Percentiles rank a stretch among this genome's conserved stretches.
These are phyloP conservation scores for Parthenolecanium corni DNA, from an alignment of 2,888 invertebrate species.

Conservation along the genomic window DNA sequence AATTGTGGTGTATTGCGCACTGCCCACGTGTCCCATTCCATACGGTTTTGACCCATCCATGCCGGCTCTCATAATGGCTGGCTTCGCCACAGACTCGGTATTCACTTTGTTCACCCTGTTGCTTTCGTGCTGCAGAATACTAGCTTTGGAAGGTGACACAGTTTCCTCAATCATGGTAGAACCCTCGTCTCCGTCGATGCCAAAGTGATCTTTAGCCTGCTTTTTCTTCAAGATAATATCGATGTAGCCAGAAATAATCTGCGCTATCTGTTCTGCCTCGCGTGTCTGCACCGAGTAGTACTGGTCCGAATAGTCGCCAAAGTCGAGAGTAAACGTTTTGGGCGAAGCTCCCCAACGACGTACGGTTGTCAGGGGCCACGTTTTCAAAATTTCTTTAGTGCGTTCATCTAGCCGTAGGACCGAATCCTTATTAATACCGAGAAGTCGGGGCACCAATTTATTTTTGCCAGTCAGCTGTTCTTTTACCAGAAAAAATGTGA, in stretches of 20 bases:
- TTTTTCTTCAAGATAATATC: slow-evolving; percentile 97
- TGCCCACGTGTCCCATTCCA: slow-evolving; percentile 76
- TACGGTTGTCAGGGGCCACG: slow-evolving; percentile 96
- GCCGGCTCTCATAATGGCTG: slow-evolving; percentile 78
- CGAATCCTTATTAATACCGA: slow-evolving; percentile 97
- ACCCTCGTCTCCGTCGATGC: slow-evolving; percentile 96
- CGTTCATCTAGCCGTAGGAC: slow-evolving; percentile 96
- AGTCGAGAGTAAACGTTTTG: slow-evolving; percentile 96
- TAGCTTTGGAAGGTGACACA: slow-evolving; percentile 89
- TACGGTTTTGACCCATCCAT: slow-evolving; percentile 78
- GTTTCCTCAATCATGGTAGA: slow-evolving; percentile 97
- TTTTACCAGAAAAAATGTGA: slow-evolving; percentile 98
- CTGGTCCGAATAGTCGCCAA: slow-evolving; percentile 96
- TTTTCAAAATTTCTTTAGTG: slow-evolving; percentile 93
- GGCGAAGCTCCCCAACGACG: slow-evolving; percentile 97
- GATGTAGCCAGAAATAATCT: slow-evolving; percentile 96
- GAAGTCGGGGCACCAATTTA: slow-evolving; percentile 87
- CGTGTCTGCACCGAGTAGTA: slow-evolving; percentile 99
- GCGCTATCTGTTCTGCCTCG: slow-evolving; percentile 96
- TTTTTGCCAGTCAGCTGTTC: slow-evolving; percentile 99
- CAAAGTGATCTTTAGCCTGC: slow-evolving; percentile 91
- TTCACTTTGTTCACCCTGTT: slow-evolving; percentile 73
- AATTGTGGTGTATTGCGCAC: slow-evolving; percentile 82
- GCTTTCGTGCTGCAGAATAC: slow-evolving; percentile 79
- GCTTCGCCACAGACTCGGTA: slow-evolving; percentile 84